phyloP scores from a whole-genome alignment of 2,888 invertebrate species.

The Erebia palarica region DNA sequence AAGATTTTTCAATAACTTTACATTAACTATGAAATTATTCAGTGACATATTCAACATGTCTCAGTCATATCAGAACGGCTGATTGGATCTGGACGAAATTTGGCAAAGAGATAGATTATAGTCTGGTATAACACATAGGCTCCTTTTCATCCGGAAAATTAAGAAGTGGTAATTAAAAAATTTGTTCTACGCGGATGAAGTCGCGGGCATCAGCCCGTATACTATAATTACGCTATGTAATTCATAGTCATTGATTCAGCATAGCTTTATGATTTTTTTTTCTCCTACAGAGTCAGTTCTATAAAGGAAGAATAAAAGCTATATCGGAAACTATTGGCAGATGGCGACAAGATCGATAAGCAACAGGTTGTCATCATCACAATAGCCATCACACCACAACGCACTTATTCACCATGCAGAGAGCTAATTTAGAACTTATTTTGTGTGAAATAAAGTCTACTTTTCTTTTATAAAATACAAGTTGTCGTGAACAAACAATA shows the following conservation, averaged over 20 bases:
- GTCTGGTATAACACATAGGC: no score
- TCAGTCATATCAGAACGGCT: no score
- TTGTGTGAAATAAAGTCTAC: not conserved
- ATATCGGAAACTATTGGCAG: slow-evolving; percentile 31
- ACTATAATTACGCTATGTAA: not conserved
- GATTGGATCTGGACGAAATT: no score
- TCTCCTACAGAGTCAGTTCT: not conserved
- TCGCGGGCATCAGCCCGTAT: not conserved
- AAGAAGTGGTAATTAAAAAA: no score
- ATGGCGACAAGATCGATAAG: slow-evolving; percentile 35
- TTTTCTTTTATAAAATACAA: not conserved
- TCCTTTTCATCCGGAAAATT: no score
- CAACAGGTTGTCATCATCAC: slow-evolving; percentile 22
- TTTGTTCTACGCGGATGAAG: no score
- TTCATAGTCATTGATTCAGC: not conserved
- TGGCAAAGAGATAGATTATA: no score
- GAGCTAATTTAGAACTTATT: slow-evolving; percentile 14
- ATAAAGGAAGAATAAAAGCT: not conserved
- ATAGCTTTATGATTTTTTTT: slow-evolving; percentile 2
- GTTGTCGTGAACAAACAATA: slow-evolving; percentile 5
- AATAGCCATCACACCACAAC: not conserved
- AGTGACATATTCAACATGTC: no score
- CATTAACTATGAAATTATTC: no score
- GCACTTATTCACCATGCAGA: not conserved
- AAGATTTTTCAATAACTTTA: no score